Evolutionary conservation across 2,888 invertebrate species (phyloP).

Genomic region (Rhingia rostrata): DNA sequence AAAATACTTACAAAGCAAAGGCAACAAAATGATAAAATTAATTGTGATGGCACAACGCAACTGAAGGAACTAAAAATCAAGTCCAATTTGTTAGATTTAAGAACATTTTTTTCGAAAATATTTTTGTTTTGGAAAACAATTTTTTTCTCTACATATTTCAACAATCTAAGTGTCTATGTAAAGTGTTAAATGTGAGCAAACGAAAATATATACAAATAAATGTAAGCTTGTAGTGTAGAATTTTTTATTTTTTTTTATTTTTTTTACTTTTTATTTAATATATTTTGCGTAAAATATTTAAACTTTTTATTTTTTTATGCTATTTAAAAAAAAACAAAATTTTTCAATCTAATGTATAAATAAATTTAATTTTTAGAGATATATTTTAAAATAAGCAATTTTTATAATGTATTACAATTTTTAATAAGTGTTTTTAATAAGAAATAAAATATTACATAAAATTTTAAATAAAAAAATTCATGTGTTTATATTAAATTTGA

Average conservation of each 20-base stretch:
- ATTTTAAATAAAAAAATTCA: not conserved
- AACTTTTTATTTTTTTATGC: not conserved
- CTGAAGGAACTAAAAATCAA: slow-evolving; percentile 27
- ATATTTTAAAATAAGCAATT: not conserved
- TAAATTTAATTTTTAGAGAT: slow-evolving; percentile 15
- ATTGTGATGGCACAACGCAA: slow-evolving; percentile 59
- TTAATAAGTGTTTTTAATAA: slow-evolving; percentile 25
- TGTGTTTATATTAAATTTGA: not conserved
- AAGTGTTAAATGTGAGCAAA: slow-evolving; percentile 45
- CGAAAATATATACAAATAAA: slow-evolving; percentile 4
- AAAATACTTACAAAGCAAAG: slow-evolving; percentile 29
- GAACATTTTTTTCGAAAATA: slow-evolving; percentile 34
- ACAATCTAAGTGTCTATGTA: slow-evolving; percentile 67
- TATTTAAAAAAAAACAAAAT: not conserved
- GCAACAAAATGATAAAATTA: not conserved
- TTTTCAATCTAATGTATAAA: slow-evolving; percentile 1
- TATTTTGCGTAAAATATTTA: slow-evolving; percentile 13
- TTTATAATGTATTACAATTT: slow-evolving; percentile 11
- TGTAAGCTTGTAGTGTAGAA: slow-evolving; percentile 53
- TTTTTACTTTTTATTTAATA: slow-evolving; percentile 8
- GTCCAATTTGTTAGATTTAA: slow-evolving; percentile 56
- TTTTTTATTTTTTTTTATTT: slow-evolving; percentile 1
- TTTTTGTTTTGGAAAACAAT: slow-evolving; percentile 15
- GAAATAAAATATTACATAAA: not conserved
- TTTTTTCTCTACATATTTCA: slow-evolving; percentile 2